phyloP scores from a whole-genome alignment of 2,888 invertebrate species.

The Tetragonisca angustula region DNA sequence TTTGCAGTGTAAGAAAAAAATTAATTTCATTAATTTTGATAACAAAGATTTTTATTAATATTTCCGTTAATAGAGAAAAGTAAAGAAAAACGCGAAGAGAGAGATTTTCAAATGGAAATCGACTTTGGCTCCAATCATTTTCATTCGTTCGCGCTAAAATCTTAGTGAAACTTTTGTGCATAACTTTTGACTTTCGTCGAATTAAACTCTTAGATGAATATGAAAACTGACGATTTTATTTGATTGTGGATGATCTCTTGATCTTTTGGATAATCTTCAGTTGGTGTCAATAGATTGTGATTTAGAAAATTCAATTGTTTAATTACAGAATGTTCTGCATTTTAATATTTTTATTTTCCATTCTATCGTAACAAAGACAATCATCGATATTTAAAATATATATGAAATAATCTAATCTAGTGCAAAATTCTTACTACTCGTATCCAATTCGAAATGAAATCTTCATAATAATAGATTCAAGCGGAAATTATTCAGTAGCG shows the following conservation, averaged over 20 bases:
- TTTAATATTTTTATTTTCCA: not conserved
- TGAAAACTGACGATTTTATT: no score
- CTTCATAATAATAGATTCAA: not conserved
- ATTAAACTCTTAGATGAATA: no score
- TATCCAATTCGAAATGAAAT: not conserved
- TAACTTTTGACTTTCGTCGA: no score
- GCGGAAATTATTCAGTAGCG: not conserved
- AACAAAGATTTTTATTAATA: not conserved
- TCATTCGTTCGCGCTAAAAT: not conserved
- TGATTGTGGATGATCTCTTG: no score
- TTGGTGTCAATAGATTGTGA: no score
- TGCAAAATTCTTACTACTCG: not conserved
- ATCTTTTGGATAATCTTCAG: no score
- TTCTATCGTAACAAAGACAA: not conserved
- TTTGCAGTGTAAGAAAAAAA: no score
- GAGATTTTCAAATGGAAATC: not conserved
- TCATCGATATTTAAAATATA: not conserved
- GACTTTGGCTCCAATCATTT: not conserved
- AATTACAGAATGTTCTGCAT: not conserved
- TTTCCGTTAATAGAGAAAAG: not conserved
- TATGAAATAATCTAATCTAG: not conserved
- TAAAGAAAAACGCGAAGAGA: not conserved
- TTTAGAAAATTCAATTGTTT: no score
- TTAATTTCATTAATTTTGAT: no score
- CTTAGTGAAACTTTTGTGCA: no score